phyloP scores from a whole-genome alignment of 1,140 invertebrate genomes.

The Aphaenogaster ashmeadi region DNA sequence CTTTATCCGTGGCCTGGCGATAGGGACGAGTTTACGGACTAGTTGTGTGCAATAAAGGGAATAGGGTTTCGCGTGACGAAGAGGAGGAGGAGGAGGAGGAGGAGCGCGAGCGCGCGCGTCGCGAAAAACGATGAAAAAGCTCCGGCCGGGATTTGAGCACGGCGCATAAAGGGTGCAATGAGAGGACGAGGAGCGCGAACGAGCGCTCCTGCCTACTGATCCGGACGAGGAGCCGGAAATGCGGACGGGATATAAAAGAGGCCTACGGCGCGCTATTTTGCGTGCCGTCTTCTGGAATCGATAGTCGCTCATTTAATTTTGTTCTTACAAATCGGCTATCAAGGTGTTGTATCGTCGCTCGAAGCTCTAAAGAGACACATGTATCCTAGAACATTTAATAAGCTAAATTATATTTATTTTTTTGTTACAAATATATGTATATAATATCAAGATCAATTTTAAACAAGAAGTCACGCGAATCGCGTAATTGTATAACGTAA shows the following conservation, averaged over 20 bases:
- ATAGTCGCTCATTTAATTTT: slow-evolving; percentile 44
- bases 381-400: slow-evolving; percentile 1
- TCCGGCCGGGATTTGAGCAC: slow-evolving; percentile 55
- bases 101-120: slow-evolving; percentile 48
- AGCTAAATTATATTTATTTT: neutral
- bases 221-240: slow-evolving; percentile 62
- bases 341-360: neutral
- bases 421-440: too few relatives aligned
- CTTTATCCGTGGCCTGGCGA: slow-evolving; percentile 71
- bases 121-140: slow-evolving; percentile 65
- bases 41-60: slow-evolving; percentile 76
- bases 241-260: slow-evolving; percentile 49
- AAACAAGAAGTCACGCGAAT: neutral
- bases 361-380: neutral
- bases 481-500: neutral
- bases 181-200: slow-evolving; percentile 51
- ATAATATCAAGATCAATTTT: neutral
- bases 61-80: slow-evolving; percentile 60
- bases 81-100: slow-evolving; percentile 28
- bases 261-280: slow-evolving; percentile 45
- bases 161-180: slow-evolving; percentile 59
- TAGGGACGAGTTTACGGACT: slow-evolving; percentile 75
- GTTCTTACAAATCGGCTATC: slow-evolving; percentile 34
- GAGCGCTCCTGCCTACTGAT: slow-evolving; percentile 52
- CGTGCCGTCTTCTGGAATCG: slow-evolving; percentile 45